Base-by-base conservation (phyloP, 2,888 invertebrate genomes). In the Pammene aurita region DNA sequence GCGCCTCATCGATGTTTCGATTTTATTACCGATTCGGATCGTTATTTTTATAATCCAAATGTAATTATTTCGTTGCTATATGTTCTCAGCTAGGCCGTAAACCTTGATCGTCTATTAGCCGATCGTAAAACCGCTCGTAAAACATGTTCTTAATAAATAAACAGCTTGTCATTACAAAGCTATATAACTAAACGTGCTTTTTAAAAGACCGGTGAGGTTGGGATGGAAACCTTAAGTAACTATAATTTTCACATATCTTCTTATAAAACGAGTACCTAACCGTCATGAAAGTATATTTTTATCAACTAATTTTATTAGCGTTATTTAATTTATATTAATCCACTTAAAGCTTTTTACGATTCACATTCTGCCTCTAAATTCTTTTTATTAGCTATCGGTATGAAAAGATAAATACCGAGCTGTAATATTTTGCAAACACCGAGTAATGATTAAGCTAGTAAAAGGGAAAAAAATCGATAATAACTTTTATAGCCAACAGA, bases 51-150 rank as follows among this genome's bases (percentile, higher is more conserved):
- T 63, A 46, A 44, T 69, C 34, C 10, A 54, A 58, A 65, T 60
- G 41, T 60, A 65, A 69, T 69, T 64, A 69, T 68, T 60, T 58
- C 38, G 57, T 46, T 48, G 61, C 55, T 61, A 60, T 60, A 58
- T 56, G 50, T 63, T 62, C 58, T 66, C 54, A 67, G 61, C 55
- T 58, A 41, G 55, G 57, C 48, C 63, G 66, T 71, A 72, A 72
- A 71, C 61, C 58, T 55, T 73, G 63, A 72, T 68, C 61, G 68
- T 66, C 73, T 66, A 68, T 66, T 72, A 73, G 66, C 48, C 41
- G 56, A 46, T 70, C 71, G 67, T 74, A 74, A 72, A 72, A 68
- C 55, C 63, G 62, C 44, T 70, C 72, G 72, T 74, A 70, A 74
- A 74, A 60, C 70, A 62, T 54, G 69, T 69, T 69, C 54, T 55